Conservation (phyloP, 2,888 invertebrate species). For the Meghimatium bilineatum region DNA sequence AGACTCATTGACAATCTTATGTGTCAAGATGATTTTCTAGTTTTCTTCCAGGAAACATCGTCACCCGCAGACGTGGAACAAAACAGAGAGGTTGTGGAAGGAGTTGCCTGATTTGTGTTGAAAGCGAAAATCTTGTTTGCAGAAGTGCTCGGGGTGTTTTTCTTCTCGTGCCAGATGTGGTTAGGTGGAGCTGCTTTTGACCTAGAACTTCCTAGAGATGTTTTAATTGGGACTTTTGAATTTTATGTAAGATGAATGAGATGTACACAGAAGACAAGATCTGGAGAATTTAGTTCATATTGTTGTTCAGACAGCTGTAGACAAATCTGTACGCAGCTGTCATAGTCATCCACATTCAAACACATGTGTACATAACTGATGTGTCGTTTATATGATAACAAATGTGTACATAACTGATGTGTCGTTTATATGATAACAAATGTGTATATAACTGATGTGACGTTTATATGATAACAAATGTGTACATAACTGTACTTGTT, state of each 20-base stretch:
- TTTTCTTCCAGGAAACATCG: slow-evolving; percentile 27
- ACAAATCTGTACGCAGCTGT: too few relatives aligned
- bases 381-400: too few relatives aligned
- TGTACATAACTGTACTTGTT: too few relatives aligned
- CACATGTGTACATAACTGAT: too few relatives aligned
- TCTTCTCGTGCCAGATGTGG: background rate
- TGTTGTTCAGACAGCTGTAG: too few relatives aligned
- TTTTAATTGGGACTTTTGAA: slow-evolving; percentile 1
- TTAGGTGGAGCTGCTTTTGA: too few relatives aligned
- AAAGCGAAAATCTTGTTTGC: background rate
- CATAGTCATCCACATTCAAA: too few relatives aligned
- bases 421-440: too few relatives aligned
- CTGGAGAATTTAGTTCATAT: too few relatives aligned
- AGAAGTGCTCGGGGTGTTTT: background rate
- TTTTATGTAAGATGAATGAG: background rate
- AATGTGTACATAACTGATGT: too few relatives aligned
- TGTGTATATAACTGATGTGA: too few relatives aligned
- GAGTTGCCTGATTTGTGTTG: background rate
- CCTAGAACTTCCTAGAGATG: background rate
- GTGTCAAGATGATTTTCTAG: slow-evolving; percentile 25
- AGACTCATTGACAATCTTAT: slow-evolving; percentile 14
- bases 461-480: too few relatives aligned
- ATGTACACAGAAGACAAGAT: background rate
- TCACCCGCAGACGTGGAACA: background rate
- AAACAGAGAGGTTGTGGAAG: background rate